phyloP scores from a whole-genome alignment of 1,140 invertebrate genomes.

The Drosophila kikkawai region DNA sequence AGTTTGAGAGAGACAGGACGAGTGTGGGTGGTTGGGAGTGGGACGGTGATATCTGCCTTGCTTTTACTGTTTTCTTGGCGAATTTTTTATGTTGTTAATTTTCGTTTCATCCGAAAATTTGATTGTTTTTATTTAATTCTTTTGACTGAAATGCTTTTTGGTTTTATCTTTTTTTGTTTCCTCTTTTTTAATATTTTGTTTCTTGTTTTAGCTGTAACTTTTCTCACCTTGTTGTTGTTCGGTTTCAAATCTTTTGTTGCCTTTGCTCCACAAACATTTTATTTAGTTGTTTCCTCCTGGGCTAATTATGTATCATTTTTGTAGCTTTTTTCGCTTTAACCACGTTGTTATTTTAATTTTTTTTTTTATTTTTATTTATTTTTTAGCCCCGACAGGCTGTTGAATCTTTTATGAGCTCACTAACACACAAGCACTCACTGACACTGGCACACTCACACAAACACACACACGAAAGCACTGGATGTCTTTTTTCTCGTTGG shows the following conservation, averaged over 20 bases:
- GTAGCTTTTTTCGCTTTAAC: constrained; percentile 9
- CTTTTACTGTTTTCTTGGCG: constrained; percentile 28
- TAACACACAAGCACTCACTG: constrained; percentile 26
- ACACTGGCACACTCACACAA: constrained; percentile 14
- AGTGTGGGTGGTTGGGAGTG: background rate
- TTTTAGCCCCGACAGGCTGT: constrained; percentile 62
- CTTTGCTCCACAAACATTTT: constrained; percentile 34
- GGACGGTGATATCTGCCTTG: constrained; percentile 10
- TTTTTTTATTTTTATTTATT: constrained; percentile 49
- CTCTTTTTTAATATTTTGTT: background rate
- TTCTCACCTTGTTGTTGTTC: constrained; percentile 22
- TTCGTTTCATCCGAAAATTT: constrained; percentile 33
- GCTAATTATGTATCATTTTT: constrained; percentile 45
- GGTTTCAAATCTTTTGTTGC: constrained; percentile 20
- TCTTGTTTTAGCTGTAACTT: background rate
- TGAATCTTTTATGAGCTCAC: constrained; percentile 75
- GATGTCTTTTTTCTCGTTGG: constrained; percentile 57
- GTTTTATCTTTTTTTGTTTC: background rate
- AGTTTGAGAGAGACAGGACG: constrained; percentile 5
- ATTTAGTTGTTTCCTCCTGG: constrained; percentile 12
- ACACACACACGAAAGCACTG: constrained; percentile 6
- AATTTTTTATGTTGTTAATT: constrained; percentile 48
- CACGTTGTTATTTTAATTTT: constrained; percentile 43
- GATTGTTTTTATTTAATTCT: constrained; percentile 34
- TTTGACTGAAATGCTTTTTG: background rate